phyloP scores from a whole-genome alignment of 2,888 invertebrate genomes.

The Hydroisotoma schaefferi region DNA sequence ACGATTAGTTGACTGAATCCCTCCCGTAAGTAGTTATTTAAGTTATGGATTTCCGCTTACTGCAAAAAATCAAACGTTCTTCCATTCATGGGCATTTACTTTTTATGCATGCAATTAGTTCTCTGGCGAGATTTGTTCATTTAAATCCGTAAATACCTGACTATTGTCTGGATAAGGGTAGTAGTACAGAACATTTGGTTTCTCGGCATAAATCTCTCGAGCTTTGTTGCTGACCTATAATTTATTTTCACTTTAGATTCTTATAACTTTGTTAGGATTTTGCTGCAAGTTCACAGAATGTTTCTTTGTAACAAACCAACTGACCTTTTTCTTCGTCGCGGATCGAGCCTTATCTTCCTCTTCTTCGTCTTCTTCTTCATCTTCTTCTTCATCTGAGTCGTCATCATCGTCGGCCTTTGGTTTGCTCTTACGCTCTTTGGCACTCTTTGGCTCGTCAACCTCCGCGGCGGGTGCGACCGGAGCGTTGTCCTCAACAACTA shows the following conservation, averaged over 20 bases:
- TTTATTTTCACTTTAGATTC: background rate
- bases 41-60: no score
- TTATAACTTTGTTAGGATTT: background rate
- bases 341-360: constrained; percentile 42
- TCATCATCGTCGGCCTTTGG: constrained; percentile 43
- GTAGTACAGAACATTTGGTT: constrained; percentile 46
- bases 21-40: no score
- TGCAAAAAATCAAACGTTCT: no score
- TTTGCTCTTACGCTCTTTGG: constrained; percentile 37
- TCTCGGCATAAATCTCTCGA: constrained; percentile 32
- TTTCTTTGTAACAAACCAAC: background rate
- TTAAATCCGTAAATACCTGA: constrained; percentile 34
- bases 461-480: constrained; percentile 33
- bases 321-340: constrained; percentile 42
- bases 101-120: no score
- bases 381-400: constrained; percentile 46
- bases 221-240: constrained; percentile 40
- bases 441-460: constrained; percentile 33
- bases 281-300: no score
- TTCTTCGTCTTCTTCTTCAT: constrained; percentile 46
- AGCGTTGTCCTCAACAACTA: constrained; percentile 35
- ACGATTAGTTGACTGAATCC: no score
- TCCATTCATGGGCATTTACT: no score
- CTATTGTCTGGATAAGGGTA: constrained; percentile 47
- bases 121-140: no score